Evolutionary conservation across 2,113 vertebrate genomes (phyloP).

Genomic region (Hiodon alosoides): DNA sequence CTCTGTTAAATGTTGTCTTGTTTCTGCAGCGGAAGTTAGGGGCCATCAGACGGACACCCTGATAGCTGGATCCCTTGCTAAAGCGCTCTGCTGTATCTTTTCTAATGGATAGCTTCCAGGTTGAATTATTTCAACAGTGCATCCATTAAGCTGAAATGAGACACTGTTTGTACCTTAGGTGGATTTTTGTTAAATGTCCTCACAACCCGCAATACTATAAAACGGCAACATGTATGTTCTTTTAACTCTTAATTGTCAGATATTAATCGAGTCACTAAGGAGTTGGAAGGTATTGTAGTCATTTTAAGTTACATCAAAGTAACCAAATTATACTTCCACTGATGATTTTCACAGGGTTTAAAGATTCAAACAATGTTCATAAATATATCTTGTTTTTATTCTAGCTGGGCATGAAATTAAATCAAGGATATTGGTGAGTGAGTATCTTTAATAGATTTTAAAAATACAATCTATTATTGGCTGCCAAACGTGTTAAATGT

Average conservation of each 20-base stretch:
- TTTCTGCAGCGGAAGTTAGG: slow-evolving; percentile 73
- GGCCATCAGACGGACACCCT: slow-evolving; percentile 85
- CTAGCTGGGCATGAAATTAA: slow-evolving; percentile 84
- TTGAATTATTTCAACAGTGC: neutral
- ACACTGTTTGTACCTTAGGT: neutral
- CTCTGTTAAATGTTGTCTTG: neutral
- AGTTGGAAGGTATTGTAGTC: slow-evolving; percentile 72
- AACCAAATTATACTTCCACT: neutral
- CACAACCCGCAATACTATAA: neutral
- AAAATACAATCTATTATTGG: neutral
- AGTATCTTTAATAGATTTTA: neutral
- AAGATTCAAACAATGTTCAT: neutral
- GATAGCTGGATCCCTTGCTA: slow-evolving; percentile 85
- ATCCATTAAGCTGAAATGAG: neutral
- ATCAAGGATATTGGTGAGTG: slow-evolving; percentile 88
- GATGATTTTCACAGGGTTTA: neutral
- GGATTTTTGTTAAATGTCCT: neutral
- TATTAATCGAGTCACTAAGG: slow-evolving; percentile 82
- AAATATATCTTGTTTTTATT: slow-evolving; percentile 25
- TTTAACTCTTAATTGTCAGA: slow-evolving; percentile 64
- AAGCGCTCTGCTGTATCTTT: slow-evolving; percentile 99
- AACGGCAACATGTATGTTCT: slow-evolving; percentile 32
- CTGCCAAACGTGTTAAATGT: neutral
- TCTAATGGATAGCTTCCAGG: neutral
- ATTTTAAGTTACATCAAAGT: neutral